phyloP scores from a whole-genome alignment of 2,797 vertebrate genomes.

The Acanthis flammea region DNA sequence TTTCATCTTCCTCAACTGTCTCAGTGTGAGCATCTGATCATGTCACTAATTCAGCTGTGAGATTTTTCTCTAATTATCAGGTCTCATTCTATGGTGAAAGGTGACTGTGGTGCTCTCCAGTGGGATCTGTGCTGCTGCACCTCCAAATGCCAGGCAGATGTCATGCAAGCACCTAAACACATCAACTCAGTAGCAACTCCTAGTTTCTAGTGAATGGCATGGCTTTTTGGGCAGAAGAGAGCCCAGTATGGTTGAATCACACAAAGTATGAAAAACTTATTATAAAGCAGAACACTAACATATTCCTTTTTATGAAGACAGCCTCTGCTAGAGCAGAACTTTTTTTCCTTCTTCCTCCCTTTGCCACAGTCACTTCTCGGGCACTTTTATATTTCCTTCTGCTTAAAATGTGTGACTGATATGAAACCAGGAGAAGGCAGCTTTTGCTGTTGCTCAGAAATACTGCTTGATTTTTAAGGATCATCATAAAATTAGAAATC shows the following conservation, averaged over 20 bases:
- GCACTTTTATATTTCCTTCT: neutral
- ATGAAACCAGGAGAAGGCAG: neutral
- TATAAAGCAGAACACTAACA: neutral
- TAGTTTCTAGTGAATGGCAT: no score
- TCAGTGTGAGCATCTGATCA: neutral
- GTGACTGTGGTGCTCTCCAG: neutral
- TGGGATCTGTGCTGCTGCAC: neutral
- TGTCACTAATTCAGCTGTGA: neutral
- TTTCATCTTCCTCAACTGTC: neutral
- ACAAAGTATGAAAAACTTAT: neutral
- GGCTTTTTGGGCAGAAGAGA: neutral
- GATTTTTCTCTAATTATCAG: neutral
- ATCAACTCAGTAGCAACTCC: neutral
- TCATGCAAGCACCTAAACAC: neutral
- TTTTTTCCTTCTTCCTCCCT: accelerated
- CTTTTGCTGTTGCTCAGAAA: neutral
- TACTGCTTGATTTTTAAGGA: neutral
- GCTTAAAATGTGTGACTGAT: neutral
- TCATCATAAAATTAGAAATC: neutral
- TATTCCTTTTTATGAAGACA: neutral
- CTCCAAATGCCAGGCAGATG: neutral
- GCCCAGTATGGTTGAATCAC: accelerated
- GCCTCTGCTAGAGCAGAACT: neutral
- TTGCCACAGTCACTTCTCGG: neutral
- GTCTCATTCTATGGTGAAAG: neutral